Evolutionary conservation across 2,797 vertebrate genomes (phyloP).

Genomic region (Passerculus sandwichensis): DNA sequence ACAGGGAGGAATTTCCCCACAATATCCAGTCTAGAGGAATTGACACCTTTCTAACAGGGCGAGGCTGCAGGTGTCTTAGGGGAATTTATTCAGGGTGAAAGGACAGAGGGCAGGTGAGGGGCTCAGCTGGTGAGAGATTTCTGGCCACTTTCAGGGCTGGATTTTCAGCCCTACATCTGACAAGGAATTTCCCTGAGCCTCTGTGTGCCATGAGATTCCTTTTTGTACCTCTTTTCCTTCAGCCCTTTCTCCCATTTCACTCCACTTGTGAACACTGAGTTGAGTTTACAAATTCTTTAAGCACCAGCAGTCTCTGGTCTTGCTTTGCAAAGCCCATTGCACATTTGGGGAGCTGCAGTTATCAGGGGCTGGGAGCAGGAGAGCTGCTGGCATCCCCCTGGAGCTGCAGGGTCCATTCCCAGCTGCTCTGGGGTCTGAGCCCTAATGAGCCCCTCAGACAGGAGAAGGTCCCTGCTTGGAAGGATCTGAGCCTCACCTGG

Average conservation of each 20-base stretch:
- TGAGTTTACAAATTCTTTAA: not conserved
- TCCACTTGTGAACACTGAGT: rapidly evolving
- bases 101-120: not conserved
- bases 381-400: not conserved
- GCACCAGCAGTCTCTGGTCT: rapidly evolving
- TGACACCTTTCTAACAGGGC: not conserved
- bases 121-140: not conserved
- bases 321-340: not conserved
- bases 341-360: rapidly evolving
- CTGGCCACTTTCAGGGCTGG: not conserved
- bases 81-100: not conserved
- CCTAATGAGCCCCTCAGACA: not conserved
- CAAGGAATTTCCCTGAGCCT: not conserved
- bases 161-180: not conserved
- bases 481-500: not conserved
- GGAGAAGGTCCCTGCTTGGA: not conserved
- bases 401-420: not conserved
- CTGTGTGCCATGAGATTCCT: not conserved
- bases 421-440: not conserved
- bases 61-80: not conserved
- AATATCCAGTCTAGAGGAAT: not conserved
- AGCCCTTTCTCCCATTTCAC: not conserved
- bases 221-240: not conserved
- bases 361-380: not conserved
- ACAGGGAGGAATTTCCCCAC: not conserved